Base-by-base conservation (phyloP, 2,888 invertebrate genomes). In the Parnassius glacialis region DNA sequence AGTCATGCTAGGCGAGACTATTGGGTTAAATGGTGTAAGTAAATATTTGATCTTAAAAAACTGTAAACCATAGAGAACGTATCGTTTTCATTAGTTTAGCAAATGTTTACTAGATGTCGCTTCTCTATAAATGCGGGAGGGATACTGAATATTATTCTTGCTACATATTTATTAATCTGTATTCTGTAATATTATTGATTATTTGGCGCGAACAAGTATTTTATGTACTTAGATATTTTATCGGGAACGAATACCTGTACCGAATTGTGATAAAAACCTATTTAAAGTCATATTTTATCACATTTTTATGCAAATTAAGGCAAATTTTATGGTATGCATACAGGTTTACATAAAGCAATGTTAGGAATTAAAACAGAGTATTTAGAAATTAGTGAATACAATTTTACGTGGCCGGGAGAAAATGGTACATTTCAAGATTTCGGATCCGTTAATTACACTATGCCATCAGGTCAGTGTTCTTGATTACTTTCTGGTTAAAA, bases 351-450 rank as follows among this genome's bases (percentile, higher is more conserved):
- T 54, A 78, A 79, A 62, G 79, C 83, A 11, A 72, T 89, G 67
- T 76, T 86, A 56, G 80, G 78, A 54, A 75, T 79, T 65, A 87
- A 87, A 71, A 68, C 83, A 60, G 85, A 85, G 65, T 89, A 79
- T 80, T 74, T 92, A 68, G 87, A 90, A 80, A 79, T 91, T 34
- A 83, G 85, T 47, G 89, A 88, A 76, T 81, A 84, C 68, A 92
- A 92, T 79, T 91, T 88, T 78, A 78, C 92, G 11, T 92, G 90
- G 91, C 88, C 92, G n/a, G 86, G 87, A 59, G 88, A 85, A 76
- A 92, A 92, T 80, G 88, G 87, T 3, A 85, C 90, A 20, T 81
- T 85, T 69, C 87, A 85, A 65, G 90, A 88, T 70, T 83, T 84
- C 66, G 90, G 89, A 58, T 80, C 85, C 10, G 70, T 86, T 51